A percentile compares a stretch with the other conserved stretches of the same genome.
Conservation (phyloP, 2,797 vertebrate species). For the Sternotherus odoratus region DNA sequence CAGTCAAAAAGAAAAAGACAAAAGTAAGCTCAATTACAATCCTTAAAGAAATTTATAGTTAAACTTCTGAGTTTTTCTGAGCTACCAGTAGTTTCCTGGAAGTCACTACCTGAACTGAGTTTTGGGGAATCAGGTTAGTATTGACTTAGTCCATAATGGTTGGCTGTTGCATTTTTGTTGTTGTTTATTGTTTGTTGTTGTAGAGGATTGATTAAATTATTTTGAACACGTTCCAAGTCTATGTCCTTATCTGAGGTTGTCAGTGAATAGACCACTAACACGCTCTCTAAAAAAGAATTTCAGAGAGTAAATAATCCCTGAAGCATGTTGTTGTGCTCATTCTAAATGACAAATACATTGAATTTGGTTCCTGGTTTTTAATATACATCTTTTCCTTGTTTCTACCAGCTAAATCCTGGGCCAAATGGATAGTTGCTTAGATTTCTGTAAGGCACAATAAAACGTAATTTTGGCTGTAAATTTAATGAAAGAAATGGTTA, state of each 20-base stretch:
- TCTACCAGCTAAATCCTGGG: neutral
- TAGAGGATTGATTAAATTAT: slow-evolving; percentile 70
- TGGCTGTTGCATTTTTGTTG: slow-evolving; percentile 55
- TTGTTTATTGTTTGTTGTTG: slow-evolving; percentile 11
- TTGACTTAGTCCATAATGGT: slow-evolving; percentile 66
- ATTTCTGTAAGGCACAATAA: neutral
- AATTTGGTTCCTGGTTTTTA: slow-evolving; percentile 40
- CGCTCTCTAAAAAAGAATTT: slow-evolving; percentile 54
- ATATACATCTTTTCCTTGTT: slow-evolving; percentile 12
- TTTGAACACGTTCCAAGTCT: slow-evolving; percentile 59
- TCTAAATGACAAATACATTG: slow-evolving; percentile 51
- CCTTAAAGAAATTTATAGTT: slow-evolving; percentile 52
- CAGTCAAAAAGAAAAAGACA: neutral
- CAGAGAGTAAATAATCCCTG: slow-evolving; percentile 58
- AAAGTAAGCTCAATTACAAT: slow-evolving; percentile 26
- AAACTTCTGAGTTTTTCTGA: slow-evolving; percentile 43
- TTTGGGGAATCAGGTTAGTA: slow-evolving; percentile 77
- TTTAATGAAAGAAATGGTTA: slow-evolving; percentile 33
- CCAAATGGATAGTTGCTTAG: slow-evolving; percentile 26
- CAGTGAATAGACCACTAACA: slow-evolving; percentile 56
- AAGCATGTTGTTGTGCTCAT: neutral
- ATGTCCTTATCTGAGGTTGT: slow-evolving; percentile 56
- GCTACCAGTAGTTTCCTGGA: slow-evolving; percentile 66
- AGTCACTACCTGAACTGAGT: slow-evolving; percentile 66
- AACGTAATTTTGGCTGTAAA: neutral